phyloP scores from a whole-genome alignment of 2,888 invertebrate species.

The Heteromyza rotundicornis region DNA sequence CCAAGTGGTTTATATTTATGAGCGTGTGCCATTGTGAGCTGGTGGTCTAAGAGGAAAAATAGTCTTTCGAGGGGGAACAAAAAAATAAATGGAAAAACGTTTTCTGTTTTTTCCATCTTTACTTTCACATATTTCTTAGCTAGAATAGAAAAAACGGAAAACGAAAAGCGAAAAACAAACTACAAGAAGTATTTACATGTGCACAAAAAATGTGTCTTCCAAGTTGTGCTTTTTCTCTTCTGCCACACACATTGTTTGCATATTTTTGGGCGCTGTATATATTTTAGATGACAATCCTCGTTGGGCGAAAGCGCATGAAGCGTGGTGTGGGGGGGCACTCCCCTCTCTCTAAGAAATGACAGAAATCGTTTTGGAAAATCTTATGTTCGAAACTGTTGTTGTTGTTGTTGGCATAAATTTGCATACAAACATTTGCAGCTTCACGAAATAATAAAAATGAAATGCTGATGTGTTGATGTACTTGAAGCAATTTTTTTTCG shows the following conservation, averaged over 20 bases:
- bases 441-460: no score
- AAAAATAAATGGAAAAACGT: no score
- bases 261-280: neutral
- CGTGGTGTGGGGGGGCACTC: no score
- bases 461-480: no score
- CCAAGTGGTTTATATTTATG: no score
- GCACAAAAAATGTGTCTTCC: no score
- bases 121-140: neutral
- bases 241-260: neutral
- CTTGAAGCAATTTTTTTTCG: no score
- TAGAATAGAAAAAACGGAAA: neutral
- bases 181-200: neutral
- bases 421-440: conserved; percentile 1
- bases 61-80: no score
- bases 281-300: neutral
- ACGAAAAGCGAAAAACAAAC: neutral
- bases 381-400: neutral
- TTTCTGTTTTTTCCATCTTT: no score
- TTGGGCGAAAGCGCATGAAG: neutral
- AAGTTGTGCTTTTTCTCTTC: neutral
- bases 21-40: no score
- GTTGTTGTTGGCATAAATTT: neutral
- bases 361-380: neutral
- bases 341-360: no score
- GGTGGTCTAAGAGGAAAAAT: no score